Percentiles rank a stretch among this genome's conserved stretches.
These are phyloP conservation scores for Eupeodes corollae DNA, from an alignment of 1,140 invertebrate species.

Conservation along the genomic window DNA sequence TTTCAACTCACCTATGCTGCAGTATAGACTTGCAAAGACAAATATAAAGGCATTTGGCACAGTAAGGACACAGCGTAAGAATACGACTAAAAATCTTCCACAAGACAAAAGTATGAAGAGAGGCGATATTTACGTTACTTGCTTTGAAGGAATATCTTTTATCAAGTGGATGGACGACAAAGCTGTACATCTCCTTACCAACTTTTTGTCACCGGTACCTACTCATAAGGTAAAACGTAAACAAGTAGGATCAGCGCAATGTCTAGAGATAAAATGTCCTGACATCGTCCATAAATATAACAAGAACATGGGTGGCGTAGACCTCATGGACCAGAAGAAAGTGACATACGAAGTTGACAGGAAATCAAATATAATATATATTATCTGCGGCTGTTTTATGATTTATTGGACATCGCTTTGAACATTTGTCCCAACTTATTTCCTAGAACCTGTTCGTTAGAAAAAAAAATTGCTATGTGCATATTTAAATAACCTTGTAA, in stretches of 20 bases:
- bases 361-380: constrained; percentile 11
- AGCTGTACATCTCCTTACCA: constrained; percentile 20
- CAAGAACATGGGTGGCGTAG: constrained; percentile 19
- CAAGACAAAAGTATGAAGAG: constrained; percentile 23
- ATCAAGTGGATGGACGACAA: constrained; percentile 27
- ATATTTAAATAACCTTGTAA: no score
- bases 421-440: no score
- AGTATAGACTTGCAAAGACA: no score
- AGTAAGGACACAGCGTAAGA: constrained; percentile 16
- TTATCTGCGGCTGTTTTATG: constrained; percentile 17
- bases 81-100: constrained; percentile 14
- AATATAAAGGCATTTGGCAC: constrained; percentile 20
- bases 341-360: constrained; percentile 16
- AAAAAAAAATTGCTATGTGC: no score
- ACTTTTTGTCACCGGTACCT: constrained; percentile 19
- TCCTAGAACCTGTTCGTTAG: no score
- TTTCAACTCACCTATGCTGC: no score
- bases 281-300: constrained; percentile 16
- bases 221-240: constrained; percentile 18
- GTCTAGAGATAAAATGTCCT: no score
- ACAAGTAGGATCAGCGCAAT: constrained; percentile 20
- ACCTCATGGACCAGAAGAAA: constrained; percentile 6
- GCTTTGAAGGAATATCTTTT: no score
- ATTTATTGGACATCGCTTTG: constrained; percentile 18
- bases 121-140: no score